These are phyloP conservation scores for Drosophila koepferae DNA, from an alignment of 2,888 invertebrate species.

Conservation along the genomic window DNA sequence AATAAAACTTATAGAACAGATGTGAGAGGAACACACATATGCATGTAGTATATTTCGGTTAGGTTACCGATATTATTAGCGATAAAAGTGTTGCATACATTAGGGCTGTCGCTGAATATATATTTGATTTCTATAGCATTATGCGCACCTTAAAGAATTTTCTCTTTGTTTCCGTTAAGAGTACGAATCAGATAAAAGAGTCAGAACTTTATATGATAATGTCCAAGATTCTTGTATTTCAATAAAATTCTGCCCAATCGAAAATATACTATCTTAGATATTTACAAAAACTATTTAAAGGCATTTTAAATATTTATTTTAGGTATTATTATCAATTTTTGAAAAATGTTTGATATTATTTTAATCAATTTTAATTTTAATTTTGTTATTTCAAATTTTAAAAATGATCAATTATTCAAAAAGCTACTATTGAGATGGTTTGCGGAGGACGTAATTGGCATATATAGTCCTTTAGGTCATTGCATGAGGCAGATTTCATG, in stretches of 20 bases:
- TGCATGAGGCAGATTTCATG: constrained; percentile 21
- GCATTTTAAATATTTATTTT: not conserved
- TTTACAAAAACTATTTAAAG: not conserved
- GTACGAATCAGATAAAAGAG: not conserved
- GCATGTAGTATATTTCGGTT: not conserved
- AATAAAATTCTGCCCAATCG: not conserved
- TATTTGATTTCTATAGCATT: not conserved
- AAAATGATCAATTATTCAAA: not conserved
- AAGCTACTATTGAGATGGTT: constrained; percentile 15
- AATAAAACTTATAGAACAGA: not conserved
- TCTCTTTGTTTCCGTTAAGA: not conserved
- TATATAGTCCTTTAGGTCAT: not conserved
- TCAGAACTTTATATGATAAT: not conserved
- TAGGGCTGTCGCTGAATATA: not conserved
- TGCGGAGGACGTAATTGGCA: constrained; percentile 24
- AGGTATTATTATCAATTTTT: too few relatives aligned
- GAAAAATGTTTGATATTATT: not conserved
- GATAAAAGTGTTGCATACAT: not conserved
- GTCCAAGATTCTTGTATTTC: not conserved
- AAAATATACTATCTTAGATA: not conserved
- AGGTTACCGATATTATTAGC: not conserved
- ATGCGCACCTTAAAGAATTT: not conserved
- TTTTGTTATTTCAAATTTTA: not conserved
- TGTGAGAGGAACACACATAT: not conserved
- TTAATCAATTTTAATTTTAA: not conserved